Evolutionary conservation across 2,113 vertebrate species (phyloP), one percentile per base, ranked within the genome.

Genomic region (Aegithalos caudatus): DNA sequence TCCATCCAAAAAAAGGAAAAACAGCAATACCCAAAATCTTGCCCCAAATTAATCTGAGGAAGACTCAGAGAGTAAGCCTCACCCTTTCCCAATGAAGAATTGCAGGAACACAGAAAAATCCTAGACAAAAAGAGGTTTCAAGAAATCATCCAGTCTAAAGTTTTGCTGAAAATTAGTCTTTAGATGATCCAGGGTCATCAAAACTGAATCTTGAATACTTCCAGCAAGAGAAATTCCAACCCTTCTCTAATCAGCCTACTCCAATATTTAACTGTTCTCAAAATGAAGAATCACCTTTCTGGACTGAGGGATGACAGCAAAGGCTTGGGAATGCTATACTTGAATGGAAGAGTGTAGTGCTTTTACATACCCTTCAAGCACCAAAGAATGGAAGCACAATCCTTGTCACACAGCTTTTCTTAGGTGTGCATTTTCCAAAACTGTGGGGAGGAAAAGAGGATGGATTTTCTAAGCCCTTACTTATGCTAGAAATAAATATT

Each of bases 381-480:
- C 13, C 65, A 42, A 51, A 78, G n/a, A 25, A 54, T 7, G 2
- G 7, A 27, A 57, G 38, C 64, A 56, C 29, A 65, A 6, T 23
- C 33, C 47, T 33, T 38, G 37, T 62, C 31, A 27, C 4, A 57
- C 3, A 16, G n/a, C 9, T 56, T 78, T 73, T 47, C 48, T 61
- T 7, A 38, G 3, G 23, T 6, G 38, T 37, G 35, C 15, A 7
- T 60, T 72, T 64, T 4, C 42, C 48, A 38, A 19, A 58, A 45
- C 6, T 0, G 7, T 4, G 8, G 19, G 14, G 11, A 8, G 9
- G 7, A 12, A 60, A n/a, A 69, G 12, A 47, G 7, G 20, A 73
- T 4, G 38, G 31, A 70, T 70, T 78, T 7, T 12, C n/a, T 70
- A 73, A 57, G 8, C 10, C 86, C 57, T 48, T 69, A 38, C 14